phyloP scores from a whole-genome alignment of 1,140 invertebrate genomes.

The Atta cephalotes region DNA sequence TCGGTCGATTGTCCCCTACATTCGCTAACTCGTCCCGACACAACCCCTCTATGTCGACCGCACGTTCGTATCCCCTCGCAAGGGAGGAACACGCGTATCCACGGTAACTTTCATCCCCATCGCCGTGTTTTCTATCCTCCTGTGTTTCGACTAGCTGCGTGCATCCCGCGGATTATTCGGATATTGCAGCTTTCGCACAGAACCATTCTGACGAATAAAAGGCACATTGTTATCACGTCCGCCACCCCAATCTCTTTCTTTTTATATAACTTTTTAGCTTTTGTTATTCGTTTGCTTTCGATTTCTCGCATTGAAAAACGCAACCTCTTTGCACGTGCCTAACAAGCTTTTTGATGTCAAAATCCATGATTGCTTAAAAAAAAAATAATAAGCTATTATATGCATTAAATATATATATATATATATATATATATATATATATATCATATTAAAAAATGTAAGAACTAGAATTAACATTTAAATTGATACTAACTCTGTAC shows the following conservation, averaged over 20 bases:
- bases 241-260: constrained; percentile 28
- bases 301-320: background rate
- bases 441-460: background rate
- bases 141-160: constrained; percentile 9
- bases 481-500: background rate
- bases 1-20: constrained; percentile 23
- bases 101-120: constrained; percentile 21
- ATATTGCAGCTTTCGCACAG: constrained; percentile 63
- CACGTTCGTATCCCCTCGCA: constrained; percentile 21
- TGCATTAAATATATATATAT: background rate
- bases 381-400: background rate
- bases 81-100: constrained; percentile 42
- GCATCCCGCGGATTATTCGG: constrained; percentile 63
- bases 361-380: background rate
- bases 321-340: background rate
- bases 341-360: background rate
- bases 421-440: too few relatives aligned
- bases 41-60: constrained; percentile 43
- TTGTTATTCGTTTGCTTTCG: constrained; percentile 4
- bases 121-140: constrained; percentile 26
- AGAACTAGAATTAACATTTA: background rate
- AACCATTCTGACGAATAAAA: constrained; percentile 59
- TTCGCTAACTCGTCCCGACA: constrained; percentile 16
- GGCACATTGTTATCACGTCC: constrained; percentile 58
- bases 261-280: constrained; percentile 29